Base-by-base conservation (phyloP, 2,113 vertebrate species). In the Eudorcas thomsonii region DNA sequence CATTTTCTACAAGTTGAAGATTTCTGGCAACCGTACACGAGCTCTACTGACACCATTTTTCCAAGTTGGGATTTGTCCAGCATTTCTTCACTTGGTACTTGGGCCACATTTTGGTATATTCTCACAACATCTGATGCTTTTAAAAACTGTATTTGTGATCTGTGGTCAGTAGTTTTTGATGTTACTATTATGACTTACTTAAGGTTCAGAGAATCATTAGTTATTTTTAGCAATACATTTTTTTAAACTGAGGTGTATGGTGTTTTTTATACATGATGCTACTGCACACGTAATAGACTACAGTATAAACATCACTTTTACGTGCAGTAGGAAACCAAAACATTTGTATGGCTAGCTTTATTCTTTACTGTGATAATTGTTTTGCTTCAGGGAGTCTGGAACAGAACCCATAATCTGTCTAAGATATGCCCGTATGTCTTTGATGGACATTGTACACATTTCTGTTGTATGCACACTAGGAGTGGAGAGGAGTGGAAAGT, bases 371-470 rank as follows among this genome's bases (percentile, higher is more conserved):
- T 4, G 19, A 25, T 54, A 54, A n/a, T n/a, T 82, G 2, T 52
- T 54, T 54, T 54, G 14, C 36, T 36, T 21, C 80, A 36, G 50
- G 21, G 33, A 23, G 19, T 54, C 80, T 82, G 80, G 33, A 54
- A 82, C 6, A 14, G 33, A 82, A 54, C 33, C 50, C 19, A 3
- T 52, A 12, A 16, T 52, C n/a, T 82, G 19, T n/a, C 48, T 12
- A 26, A 82, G 48, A 21, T 2, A 81, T 52, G 10, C 30, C 48
- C 13, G 0, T 15, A 2, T 16, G 45, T 57, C 71, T 71, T 33
- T 7, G 9, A 77, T 21, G 12, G 54, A n/a, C 39, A 33, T 3
- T 1, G 2, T 2, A 1, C 48, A 3, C 25, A 1, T 82, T 26
- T 8, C 80, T 62, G 71, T 4, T 8, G 4, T 8, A 19, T 23